Evolutionary conservation across 2,113 vertebrate genomes (phyloP).

Genomic region (Erinaceus europaeus): DNA sequence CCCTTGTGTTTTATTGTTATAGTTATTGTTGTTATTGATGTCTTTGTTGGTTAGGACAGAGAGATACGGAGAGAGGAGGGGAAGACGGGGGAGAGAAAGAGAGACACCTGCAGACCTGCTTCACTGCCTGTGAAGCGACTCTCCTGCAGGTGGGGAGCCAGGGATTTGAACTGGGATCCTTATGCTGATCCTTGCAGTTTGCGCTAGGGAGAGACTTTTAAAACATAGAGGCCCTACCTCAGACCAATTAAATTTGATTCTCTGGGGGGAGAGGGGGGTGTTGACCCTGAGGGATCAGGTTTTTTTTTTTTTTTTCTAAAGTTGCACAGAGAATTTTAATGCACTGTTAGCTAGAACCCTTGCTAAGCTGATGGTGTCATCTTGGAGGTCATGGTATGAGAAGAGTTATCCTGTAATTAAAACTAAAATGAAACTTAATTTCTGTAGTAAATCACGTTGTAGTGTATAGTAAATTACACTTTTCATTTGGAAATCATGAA

Average conservation of each 20-base stretch:
- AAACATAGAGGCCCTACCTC: neutral
- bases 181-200: too few species aligned
- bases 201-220: neutral
- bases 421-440: conserved; percentile 66
- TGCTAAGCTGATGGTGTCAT: neutral
- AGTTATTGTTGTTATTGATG: too few species aligned
- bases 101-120: too few species aligned
- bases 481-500: conserved; percentile 54
- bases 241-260: neutral
- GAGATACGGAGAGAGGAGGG: too few species aligned
- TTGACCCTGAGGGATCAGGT: neutral
- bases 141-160: too few species aligned
- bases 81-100: too few species aligned
- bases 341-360: neutral
- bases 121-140: too few species aligned
- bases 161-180: too few species aligned
- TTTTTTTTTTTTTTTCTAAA: neutral
- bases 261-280: neutral
- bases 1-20: too few species aligned
- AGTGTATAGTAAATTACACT: conserved; percentile 58
- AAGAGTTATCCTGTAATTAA: conserved; percentile 63
- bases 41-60: too few species aligned
- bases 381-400: neutral
- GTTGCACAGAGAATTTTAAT: neutral
- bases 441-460: conserved; percentile 64